phyloP scores from a whole-genome alignment of 2,797 vertebrate genomes.

The Enteromius thamalakanensis region DNA sequence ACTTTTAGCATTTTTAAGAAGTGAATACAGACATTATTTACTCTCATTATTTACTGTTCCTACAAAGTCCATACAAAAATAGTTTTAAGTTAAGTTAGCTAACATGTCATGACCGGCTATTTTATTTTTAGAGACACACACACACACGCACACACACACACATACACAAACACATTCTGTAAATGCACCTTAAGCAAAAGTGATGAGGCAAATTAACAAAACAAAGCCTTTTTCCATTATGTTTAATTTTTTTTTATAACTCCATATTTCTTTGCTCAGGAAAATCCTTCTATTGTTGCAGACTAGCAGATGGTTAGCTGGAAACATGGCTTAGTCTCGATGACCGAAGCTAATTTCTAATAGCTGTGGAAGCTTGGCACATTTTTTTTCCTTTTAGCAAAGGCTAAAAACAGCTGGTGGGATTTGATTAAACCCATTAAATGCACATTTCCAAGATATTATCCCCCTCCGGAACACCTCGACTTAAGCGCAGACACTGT shows the following conservation, averaged over 20 bases:
- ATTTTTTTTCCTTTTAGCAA: constrained; percentile 88
- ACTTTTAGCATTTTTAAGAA: constrained; percentile 5
- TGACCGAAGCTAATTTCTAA: constrained; percentile 99
- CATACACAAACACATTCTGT: constrained; percentile 69
- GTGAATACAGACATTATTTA: neutral
- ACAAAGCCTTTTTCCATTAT: constrained; percentile 35
- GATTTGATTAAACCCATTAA: constrained; percentile 87
- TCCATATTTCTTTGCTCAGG: constrained; percentile 62
- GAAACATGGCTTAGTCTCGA: constrained; percentile 91
- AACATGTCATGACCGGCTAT: neutral
- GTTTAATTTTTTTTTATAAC: constrained; percentile 10
- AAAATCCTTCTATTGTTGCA: constrained; percentile 96
- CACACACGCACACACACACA: constrained; percentile 57
- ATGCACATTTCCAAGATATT: constrained; percentile 89
- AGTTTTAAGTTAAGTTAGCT: neutral
- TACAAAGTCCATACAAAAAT: neutral
- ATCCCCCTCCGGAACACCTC: constrained; percentile 79
- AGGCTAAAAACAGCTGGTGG: constrained; percentile 95
- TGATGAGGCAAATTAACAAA: constrained; percentile 22
- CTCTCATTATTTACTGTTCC: constrained; percentile 62
- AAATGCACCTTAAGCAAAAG: constrained; percentile 57
- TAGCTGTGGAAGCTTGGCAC: constrained; percentile 95
- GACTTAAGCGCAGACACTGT: constrained; percentile 72
- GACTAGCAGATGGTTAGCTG: constrained; percentile 99
- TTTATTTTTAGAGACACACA: constrained; percentile 41